A percentile compares a stretch with the other conserved stretches of the same genome.
These are phyloP conservation scores for Brachyptera risi DNA, from an alignment of 2,888 invertebrate genomes.

Conservation along the genomic window DNA sequence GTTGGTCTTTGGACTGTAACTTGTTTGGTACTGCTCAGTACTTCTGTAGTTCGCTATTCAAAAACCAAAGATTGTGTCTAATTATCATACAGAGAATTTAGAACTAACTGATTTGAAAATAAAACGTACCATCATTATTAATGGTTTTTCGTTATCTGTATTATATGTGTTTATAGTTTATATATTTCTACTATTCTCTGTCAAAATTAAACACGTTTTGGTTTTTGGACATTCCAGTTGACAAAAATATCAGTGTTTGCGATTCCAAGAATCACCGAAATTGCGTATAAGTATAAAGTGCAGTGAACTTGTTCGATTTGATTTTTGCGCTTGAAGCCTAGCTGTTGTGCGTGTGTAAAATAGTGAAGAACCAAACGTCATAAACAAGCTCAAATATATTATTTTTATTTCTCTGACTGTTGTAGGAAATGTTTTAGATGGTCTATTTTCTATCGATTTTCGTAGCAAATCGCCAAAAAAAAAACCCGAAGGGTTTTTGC, in stretches of 20 bases:
- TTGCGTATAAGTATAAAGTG: no score
- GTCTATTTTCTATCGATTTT: constrained; percentile 29
- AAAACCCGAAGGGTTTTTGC: not conserved
- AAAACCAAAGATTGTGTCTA: not conserved
- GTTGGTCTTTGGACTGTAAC: not conserved
- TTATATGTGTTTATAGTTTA: no score
- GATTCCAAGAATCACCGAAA: no score
- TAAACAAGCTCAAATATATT: constrained; percentile 16
- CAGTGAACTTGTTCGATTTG: no score
- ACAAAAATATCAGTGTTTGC: no score
- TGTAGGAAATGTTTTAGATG: constrained; percentile 30
- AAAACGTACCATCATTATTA: not conserved
- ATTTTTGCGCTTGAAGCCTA: constrained; percentile 12
- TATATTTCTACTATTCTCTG: no score
- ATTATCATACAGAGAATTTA: not conserved
- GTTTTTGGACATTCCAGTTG: no score
- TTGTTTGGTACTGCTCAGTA: no score
- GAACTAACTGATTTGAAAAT: not conserved
- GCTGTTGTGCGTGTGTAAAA: constrained; percentile 10
- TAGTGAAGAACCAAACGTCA: not conserved
- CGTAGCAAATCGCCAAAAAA: constrained; percentile 23
- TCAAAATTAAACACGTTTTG: not conserved
- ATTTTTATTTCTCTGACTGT: constrained; percentile 30
- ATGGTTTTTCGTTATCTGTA: no score
- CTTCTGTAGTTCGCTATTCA: not conserved